phyloP scores from a whole-genome alignment of 2,113 vertebrate species.

The Tichodroma muraria region DNA sequence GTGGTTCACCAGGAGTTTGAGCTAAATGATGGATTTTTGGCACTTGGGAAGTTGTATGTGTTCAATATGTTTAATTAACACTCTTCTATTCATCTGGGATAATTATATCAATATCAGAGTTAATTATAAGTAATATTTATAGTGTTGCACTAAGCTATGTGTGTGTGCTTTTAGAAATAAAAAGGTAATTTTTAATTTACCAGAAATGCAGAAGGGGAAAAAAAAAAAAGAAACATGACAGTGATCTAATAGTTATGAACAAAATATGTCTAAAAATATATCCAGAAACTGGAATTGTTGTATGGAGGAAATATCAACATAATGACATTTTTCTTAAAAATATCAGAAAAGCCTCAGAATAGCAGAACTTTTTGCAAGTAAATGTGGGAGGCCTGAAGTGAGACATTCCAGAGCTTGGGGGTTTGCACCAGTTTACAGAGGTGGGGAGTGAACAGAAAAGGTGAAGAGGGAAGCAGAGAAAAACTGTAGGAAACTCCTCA shows the following conservation, averaged over 20 bases:
- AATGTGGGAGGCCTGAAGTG: background rate
- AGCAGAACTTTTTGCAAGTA: background rate
- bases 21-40: background rate
- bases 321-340: slow-evolving; percentile 16
- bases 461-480: background rate
- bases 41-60: background rate
- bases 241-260: background rate
- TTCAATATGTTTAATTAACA: background rate
- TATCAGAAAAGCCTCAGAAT: background rate
- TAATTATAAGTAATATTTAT: slow-evolving; percentile 6
- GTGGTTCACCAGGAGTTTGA: background rate
- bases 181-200: background rate
- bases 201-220: background rate
- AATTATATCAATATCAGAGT: background rate
- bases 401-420: background rate
- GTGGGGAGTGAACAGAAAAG: background rate
- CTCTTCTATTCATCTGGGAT: background rate
- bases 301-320: background rate
- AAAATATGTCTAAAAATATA: background rate
- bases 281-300: background rate
- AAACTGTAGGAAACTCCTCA: background rate
- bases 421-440: background rate
- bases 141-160: background rate
- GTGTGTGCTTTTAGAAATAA: background rate
- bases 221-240: background rate